Percentiles rank a stretch among this genome's conserved stretches.
These are phyloP conservation scores for Haliaeetus leucogaster DNA, from an alignment of 2,113 vertebrate genomes.

Conservation along the genomic window DNA sequence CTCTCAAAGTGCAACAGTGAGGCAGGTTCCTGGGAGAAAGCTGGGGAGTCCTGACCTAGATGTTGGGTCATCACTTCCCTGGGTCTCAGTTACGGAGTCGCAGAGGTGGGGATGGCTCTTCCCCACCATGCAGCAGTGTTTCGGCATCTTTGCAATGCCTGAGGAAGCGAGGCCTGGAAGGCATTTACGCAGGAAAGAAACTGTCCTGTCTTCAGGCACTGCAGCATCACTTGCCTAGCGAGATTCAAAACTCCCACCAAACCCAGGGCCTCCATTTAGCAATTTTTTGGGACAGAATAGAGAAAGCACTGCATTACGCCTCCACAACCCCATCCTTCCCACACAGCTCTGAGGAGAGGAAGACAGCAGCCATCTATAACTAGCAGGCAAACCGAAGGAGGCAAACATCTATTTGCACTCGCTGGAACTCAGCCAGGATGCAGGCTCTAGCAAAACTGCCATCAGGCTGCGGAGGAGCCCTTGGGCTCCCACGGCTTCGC, in stretches of 20 bases:
- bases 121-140: accelerated
- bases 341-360: background rate
- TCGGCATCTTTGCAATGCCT: accelerated
- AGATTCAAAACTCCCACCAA: background rate
- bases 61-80: background rate
- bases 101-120: background rate
- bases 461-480: background rate
- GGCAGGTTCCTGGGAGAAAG: background rate
- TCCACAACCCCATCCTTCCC: background rate
- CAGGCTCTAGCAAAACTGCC: background rate
- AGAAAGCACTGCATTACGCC: background rate
- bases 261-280: background rate
- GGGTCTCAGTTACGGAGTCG: background rate
- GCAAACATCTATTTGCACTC: background rate
- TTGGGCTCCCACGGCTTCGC: background rate
- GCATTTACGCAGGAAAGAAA: background rate
- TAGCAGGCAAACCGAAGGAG: background rate
- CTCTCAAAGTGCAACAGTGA: background rate
- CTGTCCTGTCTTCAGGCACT: background rate
- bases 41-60: background rate
- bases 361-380: background rate
- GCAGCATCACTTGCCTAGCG: background rate
- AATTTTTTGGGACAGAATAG: background rate
- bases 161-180: background rate
- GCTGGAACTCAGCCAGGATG: background rate